These are phyloP conservation scores for Mayetiola destructor DNA, from an alignment of 2,888 invertebrate genomes.

Conservation along the genomic window DNA sequence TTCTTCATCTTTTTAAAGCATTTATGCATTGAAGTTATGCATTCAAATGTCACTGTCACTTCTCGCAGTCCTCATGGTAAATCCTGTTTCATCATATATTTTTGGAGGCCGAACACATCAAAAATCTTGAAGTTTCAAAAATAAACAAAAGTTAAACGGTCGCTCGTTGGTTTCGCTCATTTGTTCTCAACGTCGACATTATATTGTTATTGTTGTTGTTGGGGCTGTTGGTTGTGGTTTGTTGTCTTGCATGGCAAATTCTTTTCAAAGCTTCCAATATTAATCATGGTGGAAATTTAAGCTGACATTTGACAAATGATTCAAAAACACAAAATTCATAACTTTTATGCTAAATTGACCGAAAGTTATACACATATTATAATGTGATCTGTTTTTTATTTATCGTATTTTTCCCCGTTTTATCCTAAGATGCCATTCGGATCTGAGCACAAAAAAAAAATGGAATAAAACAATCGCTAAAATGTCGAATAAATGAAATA, in stretches of 20 bases:
- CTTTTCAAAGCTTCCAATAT: background rate
- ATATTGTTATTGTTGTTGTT: too few species aligned
- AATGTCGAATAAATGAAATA: background rate
- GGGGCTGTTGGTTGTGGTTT: too few species aligned
- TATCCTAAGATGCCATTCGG: too few species aligned
- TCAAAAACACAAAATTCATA: slow-evolving; percentile 12
- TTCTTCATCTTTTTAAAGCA: too few species aligned
- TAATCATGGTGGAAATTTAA: slow-evolving; percentile 7
- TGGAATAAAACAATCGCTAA: background rate
- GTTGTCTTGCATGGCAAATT: background rate
- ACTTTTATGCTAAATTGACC: slow-evolving; percentile 15
- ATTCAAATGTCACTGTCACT: slow-evolving; percentile 5
- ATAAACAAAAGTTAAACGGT: background rate
- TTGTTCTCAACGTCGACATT: too few species aligned
- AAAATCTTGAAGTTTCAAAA: too few species aligned
- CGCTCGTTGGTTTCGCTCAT: too few species aligned
- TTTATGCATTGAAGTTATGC: too few species aligned
- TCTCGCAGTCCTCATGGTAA: background rate
- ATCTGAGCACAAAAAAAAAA: background rate
- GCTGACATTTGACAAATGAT: slow-evolving; percentile 15
- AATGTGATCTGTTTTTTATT: background rate
- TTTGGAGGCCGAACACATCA: background rate
- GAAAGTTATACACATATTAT: slow-evolving; percentile 10
- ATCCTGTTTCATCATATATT: slow-evolving; percentile 6
- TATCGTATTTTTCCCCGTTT: too few species aligned